phyloP scores from a whole-genome alignment of 1,140 invertebrate species.

The Cydia strobilella region DNA sequence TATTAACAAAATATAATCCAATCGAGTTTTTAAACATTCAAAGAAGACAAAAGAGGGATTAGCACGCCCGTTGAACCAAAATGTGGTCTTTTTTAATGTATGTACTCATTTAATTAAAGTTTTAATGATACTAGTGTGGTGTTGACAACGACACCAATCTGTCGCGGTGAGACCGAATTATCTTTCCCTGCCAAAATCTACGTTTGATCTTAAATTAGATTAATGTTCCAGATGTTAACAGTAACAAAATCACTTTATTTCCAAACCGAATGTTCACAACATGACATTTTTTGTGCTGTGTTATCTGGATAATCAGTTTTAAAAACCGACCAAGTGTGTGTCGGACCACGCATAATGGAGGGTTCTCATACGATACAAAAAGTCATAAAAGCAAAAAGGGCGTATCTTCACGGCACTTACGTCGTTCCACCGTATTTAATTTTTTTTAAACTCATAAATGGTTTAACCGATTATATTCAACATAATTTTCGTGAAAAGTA shows the following conservation, averaged over 20 bases:
- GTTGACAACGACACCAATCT: conserved; percentile 12
- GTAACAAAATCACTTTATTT: conserved; percentile 30
- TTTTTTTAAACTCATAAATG: no score
- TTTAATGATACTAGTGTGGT: neutral
- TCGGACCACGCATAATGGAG: no score
- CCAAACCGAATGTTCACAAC: conserved; percentile 11
- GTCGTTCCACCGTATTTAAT: no score
- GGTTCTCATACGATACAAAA: no score
- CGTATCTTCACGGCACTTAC: no score
- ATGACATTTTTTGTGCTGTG: neutral
- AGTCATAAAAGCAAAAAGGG: no score
- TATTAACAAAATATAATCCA: neutral
- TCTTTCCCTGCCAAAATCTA: conserved; percentile 46
- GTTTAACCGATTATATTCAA: no score
- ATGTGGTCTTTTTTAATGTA: neutral
- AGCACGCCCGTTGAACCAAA: neutral
- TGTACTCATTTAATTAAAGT: no score
- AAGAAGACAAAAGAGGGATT: conserved; percentile 1
- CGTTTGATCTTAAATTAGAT: conserved; percentile 53
- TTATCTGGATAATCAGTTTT: no score
- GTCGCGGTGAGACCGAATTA: conserved; percentile 39
- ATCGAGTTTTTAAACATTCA: neutral
- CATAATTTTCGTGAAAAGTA: no score
- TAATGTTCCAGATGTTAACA: conserved; percentile 40
- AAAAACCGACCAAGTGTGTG: no score